Conservation (phyloP, 1,140 invertebrate species). For the Drosophila sucinea region DNA sequence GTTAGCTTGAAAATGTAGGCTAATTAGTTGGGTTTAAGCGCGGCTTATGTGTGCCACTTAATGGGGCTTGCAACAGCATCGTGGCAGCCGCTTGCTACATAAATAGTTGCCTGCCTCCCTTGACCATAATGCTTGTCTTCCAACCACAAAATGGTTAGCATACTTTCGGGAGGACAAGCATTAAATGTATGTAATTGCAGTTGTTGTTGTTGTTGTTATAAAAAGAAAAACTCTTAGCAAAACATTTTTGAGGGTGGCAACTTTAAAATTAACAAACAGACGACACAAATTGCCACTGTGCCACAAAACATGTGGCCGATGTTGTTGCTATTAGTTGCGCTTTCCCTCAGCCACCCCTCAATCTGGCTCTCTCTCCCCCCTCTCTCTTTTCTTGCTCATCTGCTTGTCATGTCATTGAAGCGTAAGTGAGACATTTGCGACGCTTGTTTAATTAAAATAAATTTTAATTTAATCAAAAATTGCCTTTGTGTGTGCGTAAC, state of each 20-base stretch:
- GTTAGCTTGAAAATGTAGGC: conserved; percentile 66
- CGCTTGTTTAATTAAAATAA: conserved; percentile 81
- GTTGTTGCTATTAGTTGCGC: conserved; percentile 21
- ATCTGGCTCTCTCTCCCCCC: conserved; percentile 1
- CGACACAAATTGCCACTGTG: conserved; percentile 62
- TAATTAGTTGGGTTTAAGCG: conserved; percentile 75
- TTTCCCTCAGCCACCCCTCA: neutral
- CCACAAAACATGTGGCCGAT: conserved; percentile 69
- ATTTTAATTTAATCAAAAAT: conserved; percentile 81
- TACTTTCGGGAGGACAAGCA: conserved; percentile 37
- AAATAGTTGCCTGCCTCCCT: conserved; percentile 8
- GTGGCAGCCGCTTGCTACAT: conserved; percentile 3
- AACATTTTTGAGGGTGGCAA: conserved; percentile 50
- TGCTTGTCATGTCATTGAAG: conserved; percentile 71
- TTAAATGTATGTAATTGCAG: conserved; percentile 70
- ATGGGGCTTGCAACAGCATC: conserved; percentile 19
- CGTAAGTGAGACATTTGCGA: conserved; percentile 80
- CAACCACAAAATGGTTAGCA: conserved; percentile 54
- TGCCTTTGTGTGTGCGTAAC: conserved; percentile 35
- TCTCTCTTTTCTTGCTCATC: conserved; percentile 23
- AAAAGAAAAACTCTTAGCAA: conserved; percentile 24
- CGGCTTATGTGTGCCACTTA: conserved; percentile 58
- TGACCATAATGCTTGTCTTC: conserved; percentile 23
- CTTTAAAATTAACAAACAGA: conserved; percentile 25
- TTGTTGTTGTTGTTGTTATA: conserved; percentile 43